Evolutionary conservation across 1,140 invertebrate genomes (phyloP).

Genomic region (Glossosoma conforme): DNA sequence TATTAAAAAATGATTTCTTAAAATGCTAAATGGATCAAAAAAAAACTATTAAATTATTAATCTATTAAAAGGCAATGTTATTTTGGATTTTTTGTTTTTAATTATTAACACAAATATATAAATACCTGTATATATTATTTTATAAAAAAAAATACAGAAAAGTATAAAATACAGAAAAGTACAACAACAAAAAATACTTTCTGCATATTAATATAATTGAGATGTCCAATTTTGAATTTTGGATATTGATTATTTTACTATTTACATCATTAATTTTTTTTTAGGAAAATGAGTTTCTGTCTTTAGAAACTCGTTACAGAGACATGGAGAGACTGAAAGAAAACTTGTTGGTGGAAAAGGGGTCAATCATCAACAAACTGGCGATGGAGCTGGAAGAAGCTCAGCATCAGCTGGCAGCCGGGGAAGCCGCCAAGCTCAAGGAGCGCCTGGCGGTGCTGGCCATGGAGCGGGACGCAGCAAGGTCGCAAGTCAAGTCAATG

Average conservation of each 20-base stretch:
- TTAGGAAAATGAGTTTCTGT: constrained; percentile 50
- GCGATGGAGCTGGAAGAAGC: constrained; percentile 48
- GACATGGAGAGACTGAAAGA: constrained; percentile 51
- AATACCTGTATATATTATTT: too few species aligned
- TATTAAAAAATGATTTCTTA: too few species aligned
- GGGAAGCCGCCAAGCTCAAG: constrained; percentile 36
- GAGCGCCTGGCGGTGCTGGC: constrained; percentile 40
- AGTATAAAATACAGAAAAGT: too few species aligned
- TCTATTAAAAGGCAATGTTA: constrained; percentile 1
- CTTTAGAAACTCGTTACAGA: constrained; percentile 47
- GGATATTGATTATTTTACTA: too few species aligned
- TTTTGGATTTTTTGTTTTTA: constrained; percentile 8
- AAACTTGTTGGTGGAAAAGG: constrained; percentile 50
- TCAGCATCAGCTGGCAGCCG: constrained; percentile 39
- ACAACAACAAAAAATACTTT: too few species aligned
- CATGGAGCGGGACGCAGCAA: constrained; percentile 38
- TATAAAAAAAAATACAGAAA: too few species aligned
- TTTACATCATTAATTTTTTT: constrained; percentile 5
- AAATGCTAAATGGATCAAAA: too few species aligned
- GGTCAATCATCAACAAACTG: constrained; percentile 49
- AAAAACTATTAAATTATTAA: too few species aligned
- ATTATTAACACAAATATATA: too few species aligned
- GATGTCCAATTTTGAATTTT: too few species aligned
- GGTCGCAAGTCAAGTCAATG: constrained; percentile 44
- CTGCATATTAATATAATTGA: too few species aligned